Evolutionary conservation across 1,140 invertebrate species (phyloP).

Genomic region (Nasonia vitripennis): DNA sequence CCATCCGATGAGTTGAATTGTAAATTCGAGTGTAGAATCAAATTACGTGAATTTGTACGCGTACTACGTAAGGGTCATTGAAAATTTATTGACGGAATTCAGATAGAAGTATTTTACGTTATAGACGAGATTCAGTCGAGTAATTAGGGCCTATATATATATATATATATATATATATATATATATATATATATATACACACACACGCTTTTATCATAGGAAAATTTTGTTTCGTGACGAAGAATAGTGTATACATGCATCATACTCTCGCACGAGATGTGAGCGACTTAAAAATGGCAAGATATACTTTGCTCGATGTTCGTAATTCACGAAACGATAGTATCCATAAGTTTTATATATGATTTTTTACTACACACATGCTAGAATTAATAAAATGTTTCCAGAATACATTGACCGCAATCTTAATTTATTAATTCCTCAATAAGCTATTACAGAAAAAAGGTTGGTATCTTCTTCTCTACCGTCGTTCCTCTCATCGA

Average conservation of each 20-base stretch:
- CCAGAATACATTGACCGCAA: background rate
- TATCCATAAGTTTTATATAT: background rate
- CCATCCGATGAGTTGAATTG: conserved; percentile 49
- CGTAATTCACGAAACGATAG: too few relatives aligned
- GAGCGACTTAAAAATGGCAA: background rate
- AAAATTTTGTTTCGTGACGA: background rate
- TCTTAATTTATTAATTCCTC: background rate
- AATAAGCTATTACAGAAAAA: background rate
- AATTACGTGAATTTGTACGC: background rate
- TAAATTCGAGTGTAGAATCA: background rate
- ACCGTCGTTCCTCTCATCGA: too few relatives aligned
- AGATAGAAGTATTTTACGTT: too few relatives aligned
- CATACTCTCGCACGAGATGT: background rate
- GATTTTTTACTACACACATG: background rate
- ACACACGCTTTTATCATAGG: background rate
- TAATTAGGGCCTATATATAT: background rate
- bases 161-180: too few relatives aligned
- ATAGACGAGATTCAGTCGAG: too few relatives aligned
- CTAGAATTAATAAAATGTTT: background rate
- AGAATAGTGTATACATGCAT: too few relatives aligned
- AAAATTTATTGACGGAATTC: too few relatives aligned
- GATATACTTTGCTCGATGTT: background rate
- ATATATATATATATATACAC: too few relatives aligned
- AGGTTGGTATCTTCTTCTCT: background rate
- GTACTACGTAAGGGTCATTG: background rate